Evolutionary conservation across 2,113 vertebrate genomes (phyloP), one percentile per base, ranked within the genome.

Genomic region (Rhodinocichla rosea): DNA sequence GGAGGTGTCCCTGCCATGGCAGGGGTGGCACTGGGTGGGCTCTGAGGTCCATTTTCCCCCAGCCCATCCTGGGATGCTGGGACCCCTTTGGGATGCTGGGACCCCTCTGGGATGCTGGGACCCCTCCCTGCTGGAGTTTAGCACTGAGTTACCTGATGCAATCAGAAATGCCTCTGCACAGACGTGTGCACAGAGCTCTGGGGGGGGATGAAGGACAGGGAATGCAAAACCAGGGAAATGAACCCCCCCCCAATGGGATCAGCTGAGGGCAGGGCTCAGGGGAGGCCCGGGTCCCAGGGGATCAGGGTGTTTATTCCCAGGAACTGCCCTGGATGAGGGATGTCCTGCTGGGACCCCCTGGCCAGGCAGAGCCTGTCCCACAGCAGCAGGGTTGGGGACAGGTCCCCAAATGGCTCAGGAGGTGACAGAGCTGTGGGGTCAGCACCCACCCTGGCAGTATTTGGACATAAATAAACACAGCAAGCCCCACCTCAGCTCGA

Each of bases 161-260:
- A 6, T 28, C 27, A 24, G 23, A 15, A 11, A 14, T 2, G 24
- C 24, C 24, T 2, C 32, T 20, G 57, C 28, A 15, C n/a, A 80
- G 59, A 2, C 1, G 5, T 9, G 44, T 26, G 40, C 1, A 2
- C 53, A 24, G 13, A 39, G 85, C 23, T 59, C 70, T 11, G 70
- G 3, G 35, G 75, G 75, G n/a, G 65, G 26, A 9, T 8, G 75
- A 49, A 9, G 30, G 44, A 15, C 79, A 35, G 78, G 8, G 64
- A 92, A 40, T 5, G 65, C 82, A 68, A 60, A 50, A 1, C 1
- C 16, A 11, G 53, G 4, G 12, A 37, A 20, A 27, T 1, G 21
- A 18, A 2, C 3, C 9, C 32, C 60, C 60, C 60, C 1, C 0
- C 7, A 0, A 1, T 3, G 7, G 7, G 18, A 3, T 2, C 33